These are phyloP conservation scores for Megaustenia siamemsis DNA, from an alignment of 2,888 invertebrate species.

Conservation along the genomic window DNA sequence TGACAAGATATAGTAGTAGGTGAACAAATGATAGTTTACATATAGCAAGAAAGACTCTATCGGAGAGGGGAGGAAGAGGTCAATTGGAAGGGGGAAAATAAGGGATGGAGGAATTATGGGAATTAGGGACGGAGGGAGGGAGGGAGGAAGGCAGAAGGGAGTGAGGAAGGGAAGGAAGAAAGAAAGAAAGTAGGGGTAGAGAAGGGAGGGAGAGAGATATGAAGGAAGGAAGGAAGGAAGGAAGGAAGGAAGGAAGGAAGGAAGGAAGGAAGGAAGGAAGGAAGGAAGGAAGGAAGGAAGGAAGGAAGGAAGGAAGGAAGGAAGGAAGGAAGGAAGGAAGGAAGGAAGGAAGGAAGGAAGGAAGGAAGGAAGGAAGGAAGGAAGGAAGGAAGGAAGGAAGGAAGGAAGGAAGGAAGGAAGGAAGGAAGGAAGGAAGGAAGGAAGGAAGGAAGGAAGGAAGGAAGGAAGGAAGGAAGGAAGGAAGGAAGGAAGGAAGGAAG, in stretches of 20 bases:
- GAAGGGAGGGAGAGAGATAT: no score
- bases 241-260: not conserved
- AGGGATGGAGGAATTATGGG: no score
- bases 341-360: slow-evolving; percentile 1
- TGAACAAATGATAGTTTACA: no score
- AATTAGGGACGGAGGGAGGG: not conserved
- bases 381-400: not conserved
- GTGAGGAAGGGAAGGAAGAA: no score
- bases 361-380: not conserved
- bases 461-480: not conserved
- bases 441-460: not conserved
- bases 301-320: not conserved
- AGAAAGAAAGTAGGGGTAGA: no score
- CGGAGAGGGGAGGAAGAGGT: no score
- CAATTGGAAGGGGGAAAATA: no score
- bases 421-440: not conserved
- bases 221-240: slow-evolving; percentile 30
- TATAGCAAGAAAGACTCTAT: no score
- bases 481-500: not conserved
- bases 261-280: not conserved
- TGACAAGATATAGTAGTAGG: no score
- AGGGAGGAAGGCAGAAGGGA: no score
- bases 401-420: not conserved
- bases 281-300: not conserved
- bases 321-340: no score